Evolutionary conservation across 1,140 invertebrate genomes (phyloP).

Genomic region (Atta texana): DNA sequence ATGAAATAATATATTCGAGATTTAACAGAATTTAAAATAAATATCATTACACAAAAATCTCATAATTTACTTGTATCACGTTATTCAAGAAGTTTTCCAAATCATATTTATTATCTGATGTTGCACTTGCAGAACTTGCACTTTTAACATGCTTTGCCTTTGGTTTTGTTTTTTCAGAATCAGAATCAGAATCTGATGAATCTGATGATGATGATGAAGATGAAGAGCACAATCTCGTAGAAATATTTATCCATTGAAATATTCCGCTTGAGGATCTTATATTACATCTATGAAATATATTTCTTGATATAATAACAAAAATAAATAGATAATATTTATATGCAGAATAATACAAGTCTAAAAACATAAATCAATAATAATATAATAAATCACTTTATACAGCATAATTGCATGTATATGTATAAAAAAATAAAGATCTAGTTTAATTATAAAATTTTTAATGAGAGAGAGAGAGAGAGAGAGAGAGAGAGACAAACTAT

Average conservation of each 20-base stretch:
- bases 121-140: slow-evolving; percentile 52
- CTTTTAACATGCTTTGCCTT: slow-evolving; percentile 14
- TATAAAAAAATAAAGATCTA: too few relatives aligned
- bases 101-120: slow-evolving; percentile 59
- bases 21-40: slow-evolving; percentile 20
- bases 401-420: too few relatives aligned
- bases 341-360: too few relatives aligned
- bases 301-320: neutral
- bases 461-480: too few relatives aligned
- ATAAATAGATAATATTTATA: neutral
- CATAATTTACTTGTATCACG: slow-evolving; percentile 42
- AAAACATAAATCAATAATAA: too few relatives aligned
- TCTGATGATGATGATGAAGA: slow-evolving; percentile 71
- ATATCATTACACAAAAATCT: neutral
- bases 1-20: slow-evolving; percentile 19
- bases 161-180: slow-evolving; percentile 60
- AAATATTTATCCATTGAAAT: slow-evolving; percentile 63
- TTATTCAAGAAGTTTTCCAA: slow-evolving; percentile 34
- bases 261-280: slow-evolving; percentile 29
- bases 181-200: slow-evolving; percentile 78
- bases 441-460: too few relatives aligned
- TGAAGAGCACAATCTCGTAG: slow-evolving; percentile 62
- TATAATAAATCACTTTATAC: too few relatives aligned
- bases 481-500: too few relatives aligned
- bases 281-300: slow-evolving; percentile 37